Base-by-base conservation (phyloP, 2,888 invertebrate genomes). In the Ectropis crepuscularia region DNA sequence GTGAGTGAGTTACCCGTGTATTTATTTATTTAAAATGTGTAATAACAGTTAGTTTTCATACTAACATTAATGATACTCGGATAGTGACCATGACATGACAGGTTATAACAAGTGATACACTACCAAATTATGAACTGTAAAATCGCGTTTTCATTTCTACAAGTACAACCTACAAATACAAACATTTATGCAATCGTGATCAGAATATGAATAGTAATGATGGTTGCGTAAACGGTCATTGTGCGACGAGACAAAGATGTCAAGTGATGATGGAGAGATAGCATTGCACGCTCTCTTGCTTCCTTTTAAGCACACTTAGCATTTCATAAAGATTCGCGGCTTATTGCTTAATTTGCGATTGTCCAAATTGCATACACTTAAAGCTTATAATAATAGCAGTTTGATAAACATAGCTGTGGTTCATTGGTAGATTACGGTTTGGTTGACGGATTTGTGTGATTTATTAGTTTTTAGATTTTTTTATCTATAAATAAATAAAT, bases 161-260 rank as follows among this genome's bases (percentile, higher is more conserved):
- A 5, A 41, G 28, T 53, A 53, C 42, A 16, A 28, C 7, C 36
- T 41, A 47, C 47, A 28, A 2, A 9, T 6, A 42, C 39, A 47
- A 55, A 47, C 0, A 36, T 36, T 58, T 58, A 63, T 63, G 63
- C 50, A 63, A 63, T 49, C 63, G 48, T 41, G 45, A 63, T 63
- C 58, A 58, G 49, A 63, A 58, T 58, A 58, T 58, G 57, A 49
- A 63, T 58, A 54, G 53, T 58, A 58, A 58, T 54, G 58, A 50
- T 54, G 42, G 58, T 63, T 63, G 58, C 58, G 46, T 54, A 54
- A 62, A 54, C 46, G 37, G 54, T 54, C 63, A 49, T 63, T 63
- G 59, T 63, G 41, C 37, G 58, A 53, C 49, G 9, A 63, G 63
- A 63, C 58, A 63, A 59, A 54, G 54, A 63, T 63, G 63, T 63